Conservation (phyloP, 1,140 invertebrate species). For the Laupala kohalensis region DNA sequence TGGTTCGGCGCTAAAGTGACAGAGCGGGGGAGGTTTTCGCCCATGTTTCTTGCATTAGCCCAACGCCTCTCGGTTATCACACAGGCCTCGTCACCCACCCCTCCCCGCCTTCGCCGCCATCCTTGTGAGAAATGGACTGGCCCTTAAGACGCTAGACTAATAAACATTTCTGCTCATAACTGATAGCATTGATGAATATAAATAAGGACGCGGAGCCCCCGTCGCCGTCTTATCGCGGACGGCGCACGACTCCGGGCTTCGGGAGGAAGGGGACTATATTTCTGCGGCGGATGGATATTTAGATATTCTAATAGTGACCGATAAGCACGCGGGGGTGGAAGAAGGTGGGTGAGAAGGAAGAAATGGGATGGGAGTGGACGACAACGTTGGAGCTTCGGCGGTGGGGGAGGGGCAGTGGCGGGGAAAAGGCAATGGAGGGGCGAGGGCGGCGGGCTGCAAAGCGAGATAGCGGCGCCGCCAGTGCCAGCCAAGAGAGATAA, state of each 20-base stretch:
- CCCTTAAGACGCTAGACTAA: constrained; percentile 18
- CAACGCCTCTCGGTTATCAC: too few species aligned
- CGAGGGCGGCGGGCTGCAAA: neutral
- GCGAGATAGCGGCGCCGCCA: constrained; percentile 9
- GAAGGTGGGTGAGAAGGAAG: neutral
- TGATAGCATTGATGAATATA: constrained; percentile 33
- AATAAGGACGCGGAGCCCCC: constrained; percentile 23
- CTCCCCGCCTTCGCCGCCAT: neutral
- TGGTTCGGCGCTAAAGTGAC: too few species aligned
- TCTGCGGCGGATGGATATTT: constrained; percentile 26
- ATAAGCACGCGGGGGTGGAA: constrained; percentile 3
- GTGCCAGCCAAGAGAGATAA: constrained; percentile 11
- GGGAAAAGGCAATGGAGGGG: neutral
- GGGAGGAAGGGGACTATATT: constrained; percentile 17
- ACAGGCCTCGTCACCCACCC: neutral
- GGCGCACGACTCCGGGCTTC: constrained; percentile 19
- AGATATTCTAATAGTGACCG: constrained; percentile 32
- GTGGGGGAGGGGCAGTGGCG: constrained; percentile 16
- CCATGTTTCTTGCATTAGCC: too few species aligned
- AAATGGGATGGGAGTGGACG: constrained; percentile 5
- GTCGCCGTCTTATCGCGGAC: constrained; percentile 22
- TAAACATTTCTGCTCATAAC: constrained; percentile 30
- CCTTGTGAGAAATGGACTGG: constrained; percentile 6
- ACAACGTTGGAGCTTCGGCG: constrained; percentile 14
- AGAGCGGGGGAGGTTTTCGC: too few species aligned